phyloP scores from a whole-genome alignment of 2,888 invertebrate genomes.

The Campopleginae sp. region DNA sequence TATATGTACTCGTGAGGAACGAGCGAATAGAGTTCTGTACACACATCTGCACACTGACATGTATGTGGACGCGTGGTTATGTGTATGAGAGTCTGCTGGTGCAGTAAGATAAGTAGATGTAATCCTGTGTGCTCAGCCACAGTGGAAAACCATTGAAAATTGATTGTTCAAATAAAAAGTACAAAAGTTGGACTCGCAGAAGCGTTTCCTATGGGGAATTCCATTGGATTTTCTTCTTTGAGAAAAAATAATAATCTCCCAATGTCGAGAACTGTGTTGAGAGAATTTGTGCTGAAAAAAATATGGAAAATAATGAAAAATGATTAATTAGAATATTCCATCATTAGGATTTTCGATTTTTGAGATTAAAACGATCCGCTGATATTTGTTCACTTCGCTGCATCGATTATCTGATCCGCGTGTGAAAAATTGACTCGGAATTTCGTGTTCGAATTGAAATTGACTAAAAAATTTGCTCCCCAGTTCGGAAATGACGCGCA shows the following conservation, averaged over 20 bases:
- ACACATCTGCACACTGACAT: not conserved
- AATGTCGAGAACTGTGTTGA: not conserved
- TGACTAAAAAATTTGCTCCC: not conserved
- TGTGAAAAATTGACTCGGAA: not conserved
- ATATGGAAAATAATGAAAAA: not conserved
- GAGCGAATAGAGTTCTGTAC: constrained; percentile 25
- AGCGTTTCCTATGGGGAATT: constrained; percentile 3
- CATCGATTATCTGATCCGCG: not conserved
- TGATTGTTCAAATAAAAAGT: constrained; percentile 63
- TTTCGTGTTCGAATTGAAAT: too few species aligned
- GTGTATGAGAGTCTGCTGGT: not conserved
- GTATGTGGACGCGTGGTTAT: not conserved
- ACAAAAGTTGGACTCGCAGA: constrained; percentile 5
- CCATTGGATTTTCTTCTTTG: not conserved
- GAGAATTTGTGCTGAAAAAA: not conserved
- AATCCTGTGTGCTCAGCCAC: constrained; percentile 49
- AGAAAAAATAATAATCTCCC: not conserved
- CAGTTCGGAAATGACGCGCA: not conserved
- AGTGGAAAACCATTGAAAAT: constrained; percentile 64
- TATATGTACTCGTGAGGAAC: constrained; percentile 14
- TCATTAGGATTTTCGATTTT: too few species aligned
- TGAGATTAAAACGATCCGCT: not conserved
- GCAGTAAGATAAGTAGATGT: constrained; percentile 47
- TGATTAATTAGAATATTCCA: not conserved
- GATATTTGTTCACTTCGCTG: not conserved